Percentiles rank a stretch among this genome's conserved stretches.
These are phyloP conservation scores for Trinorchestia longiramus DNA, from an alignment of 1,140 invertebrate species.

Conservation along the genomic window DNA sequence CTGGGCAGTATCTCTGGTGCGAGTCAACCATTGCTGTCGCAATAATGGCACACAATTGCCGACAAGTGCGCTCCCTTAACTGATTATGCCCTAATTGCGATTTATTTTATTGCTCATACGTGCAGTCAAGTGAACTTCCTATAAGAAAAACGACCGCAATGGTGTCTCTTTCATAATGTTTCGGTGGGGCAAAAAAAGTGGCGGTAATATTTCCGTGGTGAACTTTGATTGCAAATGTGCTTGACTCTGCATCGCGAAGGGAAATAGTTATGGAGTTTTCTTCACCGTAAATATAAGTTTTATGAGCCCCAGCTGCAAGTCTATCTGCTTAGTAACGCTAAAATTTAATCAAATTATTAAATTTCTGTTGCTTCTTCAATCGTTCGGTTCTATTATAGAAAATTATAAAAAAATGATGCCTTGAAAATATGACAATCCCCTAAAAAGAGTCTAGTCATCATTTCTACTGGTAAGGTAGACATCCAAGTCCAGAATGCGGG, in stretches of 20 bases:
- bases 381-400: not conserved
- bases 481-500: no score
- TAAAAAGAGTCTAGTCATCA: not conserved
- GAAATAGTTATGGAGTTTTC: not conserved
- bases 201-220: not conserved
- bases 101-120: conserved; percentile 15
- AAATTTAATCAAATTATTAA: not conserved
- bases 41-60: conserved; percentile 43
- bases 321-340: not conserved
- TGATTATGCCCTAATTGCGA: conserved; percentile 36
- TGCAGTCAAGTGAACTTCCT: conserved; percentile 17
- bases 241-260: not conserved
- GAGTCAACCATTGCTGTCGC: conserved; percentile 43
- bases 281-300: not conserved
- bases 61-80: not conserved
- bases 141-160: not conserved
- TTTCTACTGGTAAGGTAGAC: not conserved
- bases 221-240: not conserved
- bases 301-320: not conserved
- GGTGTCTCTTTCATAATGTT: not conserved
- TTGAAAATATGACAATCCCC: not conserved
- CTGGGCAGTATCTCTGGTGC: conserved; percentile 20
- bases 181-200: not conserved
- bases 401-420: not conserved
- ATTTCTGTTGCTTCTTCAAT: not conserved